phyloP scores from a whole-genome alignment of 2,888 invertebrate species.

The Girardia tigrina region DNA sequence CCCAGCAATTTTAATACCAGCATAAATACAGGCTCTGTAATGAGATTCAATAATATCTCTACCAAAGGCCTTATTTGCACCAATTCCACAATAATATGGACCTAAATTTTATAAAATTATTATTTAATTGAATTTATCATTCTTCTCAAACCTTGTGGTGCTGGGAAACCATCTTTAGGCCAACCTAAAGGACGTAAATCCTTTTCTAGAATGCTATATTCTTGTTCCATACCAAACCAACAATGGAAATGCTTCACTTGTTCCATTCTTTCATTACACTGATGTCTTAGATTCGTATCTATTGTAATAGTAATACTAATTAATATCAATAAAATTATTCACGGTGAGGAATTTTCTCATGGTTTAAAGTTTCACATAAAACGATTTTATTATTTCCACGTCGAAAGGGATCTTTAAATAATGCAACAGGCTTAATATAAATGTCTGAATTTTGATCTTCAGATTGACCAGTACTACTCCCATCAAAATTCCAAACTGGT shows the following conservation, averaged over 20 bases:
- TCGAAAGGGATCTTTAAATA: conserved; percentile 82
- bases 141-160: conserved; percentile 49
- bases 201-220: conserved; percentile 53
- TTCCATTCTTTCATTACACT: neutral
- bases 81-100: conserved; percentile 95
- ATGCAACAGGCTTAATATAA: conserved; percentile 72
- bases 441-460: conserved; percentile 59
- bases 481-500: conserved; percentile 53
- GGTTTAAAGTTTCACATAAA: conserved; percentile 71
- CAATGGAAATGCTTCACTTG: conserved; percentile 43
- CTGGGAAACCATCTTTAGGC: conserved; percentile 49
- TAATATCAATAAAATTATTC: too few relatives aligned
- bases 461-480: conserved; percentile 52
- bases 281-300: neutral
- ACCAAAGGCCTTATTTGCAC: conserved; percentile 77
- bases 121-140: too few relatives aligned
- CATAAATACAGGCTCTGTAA: conserved; percentile 79
- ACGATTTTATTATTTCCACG: conserved; percentile 75
- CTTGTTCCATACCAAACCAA: conserved; percentile 56
- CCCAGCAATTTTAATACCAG: conserved; percentile 78
- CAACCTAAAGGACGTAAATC: conserved; percentile 50
- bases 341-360: conserved; percentile 62
- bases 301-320: too few relatives aligned
- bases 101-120: too few relatives aligned
- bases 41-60: conserved; percentile 90